These are phyloP conservation scores for Tachysurus fulvidraco DNA, from an alignment of 2,113 vertebrate genomes.

Conservation along the genomic window DNA sequence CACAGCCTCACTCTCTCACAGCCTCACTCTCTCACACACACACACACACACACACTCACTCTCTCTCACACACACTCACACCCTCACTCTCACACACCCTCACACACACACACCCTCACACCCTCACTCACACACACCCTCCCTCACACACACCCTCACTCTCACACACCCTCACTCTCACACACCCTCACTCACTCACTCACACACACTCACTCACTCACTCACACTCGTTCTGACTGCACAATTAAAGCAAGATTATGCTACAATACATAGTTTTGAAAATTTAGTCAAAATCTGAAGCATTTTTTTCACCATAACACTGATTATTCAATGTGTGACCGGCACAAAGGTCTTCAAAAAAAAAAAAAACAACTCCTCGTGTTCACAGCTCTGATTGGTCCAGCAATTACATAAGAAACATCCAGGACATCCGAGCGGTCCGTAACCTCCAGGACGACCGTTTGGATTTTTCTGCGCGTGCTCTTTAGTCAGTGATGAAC, in stretches of 20 bases:
- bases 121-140: not conserved
- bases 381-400: conserved; percentile 2
- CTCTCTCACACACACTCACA: not conserved
- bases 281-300: not conserved
- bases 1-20: too few relatives aligned
- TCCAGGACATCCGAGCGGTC: too few relatives aligned
- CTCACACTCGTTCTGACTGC: not conserved
- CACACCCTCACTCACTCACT: not conserved
- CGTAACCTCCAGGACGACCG: not conserved
- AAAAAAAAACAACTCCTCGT: too few relatives aligned
- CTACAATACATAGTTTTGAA: not conserved
- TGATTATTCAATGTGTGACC: not conserved
- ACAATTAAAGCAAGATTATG: not conserved
- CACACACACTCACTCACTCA: not conserved
- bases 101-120: too few relatives aligned
- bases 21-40: not conserved
- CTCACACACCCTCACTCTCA: not conserved
- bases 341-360: not conserved
- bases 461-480: not conserved
- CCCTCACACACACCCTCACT: not conserved
- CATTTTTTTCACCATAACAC: not conserved
- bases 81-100: not conserved
- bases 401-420: not conserved
- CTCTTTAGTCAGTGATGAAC: not conserved
- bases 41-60: not conserved